Evolutionary conservation across 2,888 invertebrate species (phyloP).

Genomic region (Syrphus vitripennis): DNA sequence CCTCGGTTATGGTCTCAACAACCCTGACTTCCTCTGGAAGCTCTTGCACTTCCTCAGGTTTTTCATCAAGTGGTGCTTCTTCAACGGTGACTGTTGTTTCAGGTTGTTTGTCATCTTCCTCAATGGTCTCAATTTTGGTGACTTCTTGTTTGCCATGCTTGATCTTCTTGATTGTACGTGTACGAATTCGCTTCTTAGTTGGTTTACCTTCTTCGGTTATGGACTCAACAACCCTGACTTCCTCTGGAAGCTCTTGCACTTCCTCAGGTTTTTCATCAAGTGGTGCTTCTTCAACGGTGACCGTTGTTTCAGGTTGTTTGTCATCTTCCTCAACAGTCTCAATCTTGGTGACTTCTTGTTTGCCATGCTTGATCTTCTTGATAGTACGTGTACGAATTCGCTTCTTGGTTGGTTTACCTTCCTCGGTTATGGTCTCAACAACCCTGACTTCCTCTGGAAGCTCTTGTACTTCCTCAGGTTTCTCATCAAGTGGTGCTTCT

Average conservation of each 20-base stretch:
- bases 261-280: slow-evolving; percentile 75
- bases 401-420: slow-evolving; percentile 76
- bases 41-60: slow-evolving; percentile 72
- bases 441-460: slow-evolving; percentile 77
- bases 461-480: slow-evolving; percentile 66
- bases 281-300: slow-evolving; percentile 74
- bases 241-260: slow-evolving; percentile 77
- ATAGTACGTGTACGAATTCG: slow-evolving; percentile 77
- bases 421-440: slow-evolving; percentile 79
- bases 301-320: slow-evolving; percentile 75
- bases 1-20: slow-evolving; percentile 73
- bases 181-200: slow-evolving; percentile 76
- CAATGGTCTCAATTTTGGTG: slow-evolving; percentile 80
- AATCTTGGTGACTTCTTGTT: slow-evolving; percentile 75
- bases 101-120: slow-evolving; percentile 78
- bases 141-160: slow-evolving; percentile 77
- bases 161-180: slow-evolving; percentile 59
- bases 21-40: slow-evolving; percentile 73
- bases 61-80: slow-evolving; percentile 62
- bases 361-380: slow-evolving; percentile 76
- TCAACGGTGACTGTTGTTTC: slow-evolving; percentile 76
- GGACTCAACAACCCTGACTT: slow-evolving; percentile 72
- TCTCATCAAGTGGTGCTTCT: slow-evolving; percentile 73
- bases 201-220: slow-evolving; percentile 74
- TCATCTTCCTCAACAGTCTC: slow-evolving; percentile 75